Conservation (phyloP, 2,113 vertebrate genomes). For the Phoenicopterus ruber region DNA sequence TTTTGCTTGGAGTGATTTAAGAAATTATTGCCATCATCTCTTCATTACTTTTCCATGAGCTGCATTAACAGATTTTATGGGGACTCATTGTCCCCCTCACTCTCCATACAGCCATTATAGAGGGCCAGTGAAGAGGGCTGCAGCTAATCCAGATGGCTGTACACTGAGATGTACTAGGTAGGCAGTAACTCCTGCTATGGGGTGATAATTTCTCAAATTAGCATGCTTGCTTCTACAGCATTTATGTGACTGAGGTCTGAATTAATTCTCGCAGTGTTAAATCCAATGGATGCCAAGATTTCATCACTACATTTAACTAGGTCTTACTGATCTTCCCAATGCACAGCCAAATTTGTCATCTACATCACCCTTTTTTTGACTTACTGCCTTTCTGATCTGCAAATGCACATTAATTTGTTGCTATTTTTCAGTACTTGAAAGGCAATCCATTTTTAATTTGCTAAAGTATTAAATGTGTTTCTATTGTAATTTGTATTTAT, state of each 20-base stretch:
- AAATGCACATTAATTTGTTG: not conserved
- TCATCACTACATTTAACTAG: not conserved
- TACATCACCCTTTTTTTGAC: not conserved
- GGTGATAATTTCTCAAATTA: not conserved
- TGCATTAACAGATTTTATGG: not conserved
- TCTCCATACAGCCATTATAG: not conserved
- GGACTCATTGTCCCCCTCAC: not conserved
- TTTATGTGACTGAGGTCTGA: not conserved
- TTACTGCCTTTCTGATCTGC: not conserved
- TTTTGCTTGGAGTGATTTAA: not conserved
- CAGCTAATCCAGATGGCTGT: not conserved
- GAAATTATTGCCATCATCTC: not conserved
- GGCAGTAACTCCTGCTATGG: not conserved
- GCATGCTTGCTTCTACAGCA: not conserved
- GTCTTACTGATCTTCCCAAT: not conserved
- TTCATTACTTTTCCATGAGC: not conserved
- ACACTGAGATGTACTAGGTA: not conserved
- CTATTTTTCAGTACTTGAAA: constrained; percentile 9
- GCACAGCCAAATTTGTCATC: not conserved
- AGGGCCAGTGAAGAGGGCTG: not conserved
- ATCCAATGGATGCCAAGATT: not conserved
- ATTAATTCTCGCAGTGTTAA: not conserved
- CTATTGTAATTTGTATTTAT: constrained; percentile 33
- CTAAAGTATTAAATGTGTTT: constrained; percentile 11
- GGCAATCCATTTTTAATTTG: constrained; percentile 25